These are phyloP conservation scores for Megatriorchis doriae DNA, from an alignment of 2,113 vertebrate genomes.

Conservation along the genomic window DNA sequence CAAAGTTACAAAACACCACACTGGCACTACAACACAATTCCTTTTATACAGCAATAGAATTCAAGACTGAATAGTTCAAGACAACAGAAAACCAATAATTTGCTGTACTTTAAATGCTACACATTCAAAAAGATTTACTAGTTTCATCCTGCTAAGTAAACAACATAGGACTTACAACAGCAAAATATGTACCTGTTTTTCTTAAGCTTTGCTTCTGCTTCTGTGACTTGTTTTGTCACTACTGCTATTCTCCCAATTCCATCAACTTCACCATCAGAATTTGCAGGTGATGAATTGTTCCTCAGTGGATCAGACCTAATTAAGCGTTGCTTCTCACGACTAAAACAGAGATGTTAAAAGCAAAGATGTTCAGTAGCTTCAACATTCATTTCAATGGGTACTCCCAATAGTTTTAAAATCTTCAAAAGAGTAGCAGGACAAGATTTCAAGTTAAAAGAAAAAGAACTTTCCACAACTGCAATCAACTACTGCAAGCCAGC, in stretches of 20 bases:
- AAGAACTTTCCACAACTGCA: background rate
- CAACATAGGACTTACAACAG: background rate
- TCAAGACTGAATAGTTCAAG: background rate
- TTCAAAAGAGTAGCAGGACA: background rate
- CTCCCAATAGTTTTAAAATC: background rate
- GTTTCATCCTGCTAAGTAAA: background rate
- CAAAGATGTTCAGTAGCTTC: background rate
- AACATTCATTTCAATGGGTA: background rate
- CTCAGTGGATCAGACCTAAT: slow-evolving; percentile 75
- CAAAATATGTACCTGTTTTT: slow-evolving; percentile 81
- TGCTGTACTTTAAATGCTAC: background rate
- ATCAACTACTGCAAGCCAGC: background rate
- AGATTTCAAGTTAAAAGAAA: background rate
- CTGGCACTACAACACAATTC: background rate
- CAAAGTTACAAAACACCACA: background rate
- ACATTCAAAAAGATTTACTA: background rate
- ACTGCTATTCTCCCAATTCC: slow-evolving; percentile 68
- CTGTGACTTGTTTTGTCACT: slow-evolving; percentile 77
- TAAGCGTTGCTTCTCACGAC: slow-evolving; percentile 88
- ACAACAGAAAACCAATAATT: fast-evolving
- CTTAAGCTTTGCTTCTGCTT: slow-evolving; percentile 83
- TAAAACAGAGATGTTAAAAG: slow-evolving; percentile 46
- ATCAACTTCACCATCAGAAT: slow-evolving; percentile 75
- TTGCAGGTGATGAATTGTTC: slow-evolving; percentile 63
- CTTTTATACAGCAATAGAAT: background rate